Conservation (phyloP, 2,113 vertebrate species). For the Mohoua ochrocephala region DNA sequence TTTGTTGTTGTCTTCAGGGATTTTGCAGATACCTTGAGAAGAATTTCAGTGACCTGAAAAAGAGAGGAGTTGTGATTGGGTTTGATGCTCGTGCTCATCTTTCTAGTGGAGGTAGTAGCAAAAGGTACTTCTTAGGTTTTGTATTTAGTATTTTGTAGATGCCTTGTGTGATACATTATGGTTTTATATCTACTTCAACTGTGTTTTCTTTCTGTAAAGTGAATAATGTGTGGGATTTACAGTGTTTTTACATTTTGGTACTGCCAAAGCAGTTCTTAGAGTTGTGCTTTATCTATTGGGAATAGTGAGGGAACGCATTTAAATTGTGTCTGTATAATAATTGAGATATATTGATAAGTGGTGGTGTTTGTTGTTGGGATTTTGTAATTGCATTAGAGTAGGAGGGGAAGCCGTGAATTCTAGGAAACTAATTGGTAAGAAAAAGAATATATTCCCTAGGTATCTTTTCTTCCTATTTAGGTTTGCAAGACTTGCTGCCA, state of each 20-base stretch:
- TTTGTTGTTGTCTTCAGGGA: constrained; percentile 73
- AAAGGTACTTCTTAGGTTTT: constrained; percentile 63
- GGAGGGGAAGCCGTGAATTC: neutral
- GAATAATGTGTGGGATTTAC: neutral
- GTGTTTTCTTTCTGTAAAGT: neutral
- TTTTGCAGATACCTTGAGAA: constrained; percentile 90
- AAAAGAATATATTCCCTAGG: neutral
- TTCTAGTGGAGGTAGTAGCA: constrained; percentile 86
- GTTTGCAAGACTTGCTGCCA: constrained; percentile 87
- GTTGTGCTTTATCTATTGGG: neutral
- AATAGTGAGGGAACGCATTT: neutral
- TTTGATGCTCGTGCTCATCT: constrained; percentile 89
- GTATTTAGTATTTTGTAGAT: neutral
- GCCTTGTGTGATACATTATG: neutral
- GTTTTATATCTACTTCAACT: neutral
- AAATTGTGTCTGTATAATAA: neutral
- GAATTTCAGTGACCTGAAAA: constrained; percentile 82
- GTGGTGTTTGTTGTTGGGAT: neutral
- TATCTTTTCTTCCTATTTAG: constrained; percentile 40
- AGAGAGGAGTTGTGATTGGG: constrained; percentile 88
- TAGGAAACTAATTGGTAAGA: neutral
- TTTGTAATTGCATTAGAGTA: neutral
- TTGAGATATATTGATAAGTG: neutral
- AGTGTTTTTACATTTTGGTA: neutral
- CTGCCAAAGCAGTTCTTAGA: neutral